Percentiles rank a stretch among this genome's conserved stretches.
These are phyloP conservation scores for Endomychus coccineus DNA, from an alignment of 2,888 invertebrate genomes.

Conservation along the genomic window DNA sequence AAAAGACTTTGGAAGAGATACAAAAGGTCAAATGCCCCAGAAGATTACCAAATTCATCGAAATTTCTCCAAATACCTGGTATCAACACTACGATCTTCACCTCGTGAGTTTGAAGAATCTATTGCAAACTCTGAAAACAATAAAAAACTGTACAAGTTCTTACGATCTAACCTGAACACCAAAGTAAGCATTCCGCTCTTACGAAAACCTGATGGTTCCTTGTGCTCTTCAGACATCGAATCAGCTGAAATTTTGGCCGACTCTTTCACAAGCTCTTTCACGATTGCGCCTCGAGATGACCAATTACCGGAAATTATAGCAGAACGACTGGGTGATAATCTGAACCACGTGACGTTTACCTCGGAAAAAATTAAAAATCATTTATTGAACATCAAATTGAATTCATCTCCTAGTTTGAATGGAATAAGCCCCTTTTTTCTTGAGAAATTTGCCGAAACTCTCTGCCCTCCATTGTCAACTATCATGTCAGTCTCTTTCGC, in stretches of 20 bases:
- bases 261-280: slow-evolving; percentile 6
- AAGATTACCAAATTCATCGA: slow-evolving; percentile 4
- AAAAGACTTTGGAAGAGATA: slow-evolving; percentile 6
- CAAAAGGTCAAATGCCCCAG: slow-evolving; percentile 2
- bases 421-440: slow-evolving; percentile 5
- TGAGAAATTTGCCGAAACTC: slow-evolving; percentile 2
- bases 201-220: slow-evolving; percentile 5
- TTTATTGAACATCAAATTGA: slow-evolving; percentile 1
- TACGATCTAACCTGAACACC: slow-evolving; percentile 5
- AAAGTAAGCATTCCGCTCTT: slow-evolving; percentile 6
- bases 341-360: slow-evolving; percentile 6
- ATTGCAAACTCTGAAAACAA: slow-evolving; percentile 1
- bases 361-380: slow-evolving; percentile 2
- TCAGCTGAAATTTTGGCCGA: slow-evolving; percentile 7
- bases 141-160: slow-evolving; percentile 4
- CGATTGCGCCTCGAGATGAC: slow-evolving; percentile 2
- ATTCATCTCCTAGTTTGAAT: slow-evolving; percentile 5
- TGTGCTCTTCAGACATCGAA: slow-evolving; percentile 4
- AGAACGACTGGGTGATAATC: slow-evolving; percentile 5
- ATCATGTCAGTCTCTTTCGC: slow-evolving; percentile 5
- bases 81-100: not conserved
- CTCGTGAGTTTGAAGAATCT: not conserved
- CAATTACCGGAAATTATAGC: not conserved
- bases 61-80: slow-evolving; percentile 6
- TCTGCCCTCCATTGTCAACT: not conserved